Conservation (phyloP, 2,888 invertebrate species). For the Phorcus lineatus region DNA sequence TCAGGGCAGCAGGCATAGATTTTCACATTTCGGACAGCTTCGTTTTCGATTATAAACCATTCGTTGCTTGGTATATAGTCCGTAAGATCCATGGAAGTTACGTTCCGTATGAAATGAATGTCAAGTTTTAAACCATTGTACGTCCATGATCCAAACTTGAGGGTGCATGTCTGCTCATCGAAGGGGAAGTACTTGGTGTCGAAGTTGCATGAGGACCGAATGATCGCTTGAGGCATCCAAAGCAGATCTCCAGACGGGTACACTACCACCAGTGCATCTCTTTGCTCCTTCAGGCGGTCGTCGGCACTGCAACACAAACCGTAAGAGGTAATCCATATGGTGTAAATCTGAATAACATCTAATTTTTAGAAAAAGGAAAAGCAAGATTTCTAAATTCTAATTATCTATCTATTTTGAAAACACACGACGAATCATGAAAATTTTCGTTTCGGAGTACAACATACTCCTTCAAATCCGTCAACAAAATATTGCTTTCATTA, state of each 20-base stretch:
- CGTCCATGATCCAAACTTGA: slow-evolving; percentile 76
- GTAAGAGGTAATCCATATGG: too few relatives aligned
- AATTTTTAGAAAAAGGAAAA: too few relatives aligned
- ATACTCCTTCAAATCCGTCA: too few relatives aligned
- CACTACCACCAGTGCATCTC: slow-evolving; percentile 73
- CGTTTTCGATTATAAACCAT: slow-evolving; percentile 71
- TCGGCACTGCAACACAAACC: slow-evolving; percentile 69
- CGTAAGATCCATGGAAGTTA: slow-evolving; percentile 51
- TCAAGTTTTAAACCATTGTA: slow-evolving; percentile 73
- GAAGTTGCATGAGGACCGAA: slow-evolving; percentile 72
- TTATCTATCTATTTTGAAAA: too few relatives aligned
- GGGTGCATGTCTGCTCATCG: slow-evolving; percentile 71
- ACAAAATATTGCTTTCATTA: too few relatives aligned
- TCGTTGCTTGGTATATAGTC: slow-evolving; percentile 74
- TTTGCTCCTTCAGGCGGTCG: slow-evolving; percentile 73
- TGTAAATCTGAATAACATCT: too few relatives aligned
- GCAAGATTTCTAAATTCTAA: too few relatives aligned
- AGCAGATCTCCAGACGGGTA: slow-evolving; percentile 62
- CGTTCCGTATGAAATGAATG: slow-evolving; percentile 55
- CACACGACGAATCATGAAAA: too few relatives aligned
- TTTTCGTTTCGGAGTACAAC: too few relatives aligned
- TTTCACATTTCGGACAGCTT: slow-evolving; percentile 66
- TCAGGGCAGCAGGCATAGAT: slow-evolving; percentile 72
- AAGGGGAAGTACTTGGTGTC: slow-evolving; percentile 75
- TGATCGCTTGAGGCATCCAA: slow-evolving; percentile 73